Evolutionary conservation across 1,140 invertebrate species (phyloP).

Genomic region (Tetramorium alpestre): DNA sequence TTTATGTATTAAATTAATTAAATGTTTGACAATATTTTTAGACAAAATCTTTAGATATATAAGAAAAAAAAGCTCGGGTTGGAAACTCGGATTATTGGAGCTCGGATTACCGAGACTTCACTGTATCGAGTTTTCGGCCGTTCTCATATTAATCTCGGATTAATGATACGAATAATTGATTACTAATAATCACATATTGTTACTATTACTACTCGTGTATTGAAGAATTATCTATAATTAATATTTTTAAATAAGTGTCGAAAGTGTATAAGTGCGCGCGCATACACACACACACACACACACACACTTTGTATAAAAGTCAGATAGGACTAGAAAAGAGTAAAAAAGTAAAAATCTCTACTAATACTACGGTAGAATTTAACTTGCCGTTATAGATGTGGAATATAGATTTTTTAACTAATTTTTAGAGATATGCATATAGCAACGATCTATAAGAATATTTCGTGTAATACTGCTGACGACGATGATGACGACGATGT

Average conservation of each 20-base stretch:
- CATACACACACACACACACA: not conserved
- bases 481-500: not conserved
- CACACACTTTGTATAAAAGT: not conserved
- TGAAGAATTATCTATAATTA: not conserved
- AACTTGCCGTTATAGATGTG: not conserved
- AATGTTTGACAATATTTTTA: too few relatives aligned
- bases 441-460: constrained; percentile 71
- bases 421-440: constrained; percentile 42
- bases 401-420: constrained; percentile 19
- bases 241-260: not conserved
- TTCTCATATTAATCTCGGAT: not conserved
- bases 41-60: too few relatives aligned
- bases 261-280: too few relatives aligned
- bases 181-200: not conserved
- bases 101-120: too few relatives aligned
- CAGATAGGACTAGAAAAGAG: not conserved
- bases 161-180: not conserved
- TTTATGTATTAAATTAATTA: too few relatives aligned
- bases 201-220: not conserved
- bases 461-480: constrained; percentile 68
- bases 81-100: too few relatives aligned
- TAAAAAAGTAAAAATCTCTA: not conserved
- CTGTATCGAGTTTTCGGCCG: not conserved
- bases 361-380: not conserved
- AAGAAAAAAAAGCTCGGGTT: too few relatives aligned